These are phyloP conservation scores for Halyomorpha halys DNA, from an alignment of 1,140 invertebrate genomes.

Conservation along the genomic window DNA sequence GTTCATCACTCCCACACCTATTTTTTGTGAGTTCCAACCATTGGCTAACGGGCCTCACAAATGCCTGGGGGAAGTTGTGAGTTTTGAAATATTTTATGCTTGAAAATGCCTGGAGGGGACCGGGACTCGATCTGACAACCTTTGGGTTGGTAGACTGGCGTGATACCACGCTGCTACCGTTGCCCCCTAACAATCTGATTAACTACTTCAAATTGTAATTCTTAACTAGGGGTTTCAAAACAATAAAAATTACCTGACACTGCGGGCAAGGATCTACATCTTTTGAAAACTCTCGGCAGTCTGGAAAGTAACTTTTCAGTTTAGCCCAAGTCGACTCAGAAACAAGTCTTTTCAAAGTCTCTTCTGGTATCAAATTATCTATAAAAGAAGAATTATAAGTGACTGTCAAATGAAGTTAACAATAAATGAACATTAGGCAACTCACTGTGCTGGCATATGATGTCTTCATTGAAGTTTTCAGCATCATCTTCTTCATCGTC, in stretches of 20 bases:
- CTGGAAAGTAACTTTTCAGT: conserved; percentile 31
- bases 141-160: too few relatives aligned
- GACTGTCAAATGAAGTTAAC: not conserved
- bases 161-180: too few relatives aligned
- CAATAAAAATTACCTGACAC: conserved; percentile 28
- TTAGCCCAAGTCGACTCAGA: conserved; percentile 30
- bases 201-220: too few relatives aligned
- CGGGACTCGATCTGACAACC: too few relatives aligned
- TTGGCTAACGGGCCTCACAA: too few relatives aligned
- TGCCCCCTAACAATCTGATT: too few relatives aligned
- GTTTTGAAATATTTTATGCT: too few relatives aligned
- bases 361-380: conserved; percentile 31
- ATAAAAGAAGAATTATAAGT: conserved; percentile 12
- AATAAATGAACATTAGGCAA: not conserved
- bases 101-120: too few relatives aligned
- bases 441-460: conserved; percentile 31
- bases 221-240: too few relatives aligned
- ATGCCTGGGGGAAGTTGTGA: too few relatives aligned
- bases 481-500: conserved; percentile 24
- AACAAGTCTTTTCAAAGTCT: conserved; percentile 28
- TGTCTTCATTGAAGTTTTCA: conserved; percentile 30
- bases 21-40: too few relatives aligned
- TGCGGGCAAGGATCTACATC: conserved; percentile 26
- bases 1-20: too few relatives aligned
- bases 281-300: conserved; percentile 26